These are phyloP conservation scores for Phylloscopus trochilus DNA, from an alignment of 2,113 vertebrate genomes.

Conservation along the genomic window DNA sequence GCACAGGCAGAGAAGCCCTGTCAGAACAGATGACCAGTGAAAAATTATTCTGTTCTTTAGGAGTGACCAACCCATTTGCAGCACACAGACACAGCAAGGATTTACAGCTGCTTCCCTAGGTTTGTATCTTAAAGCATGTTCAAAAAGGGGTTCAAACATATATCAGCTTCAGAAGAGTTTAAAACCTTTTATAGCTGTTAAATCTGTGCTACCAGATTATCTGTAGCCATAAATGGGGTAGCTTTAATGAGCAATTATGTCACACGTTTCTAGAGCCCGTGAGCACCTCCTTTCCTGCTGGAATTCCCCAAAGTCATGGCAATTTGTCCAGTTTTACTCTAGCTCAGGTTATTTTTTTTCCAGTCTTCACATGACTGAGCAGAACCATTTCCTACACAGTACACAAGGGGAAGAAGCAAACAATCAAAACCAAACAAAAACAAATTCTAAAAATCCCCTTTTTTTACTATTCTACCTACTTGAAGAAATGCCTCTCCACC, in stretches of 20 bases:
- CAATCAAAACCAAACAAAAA: not conserved
- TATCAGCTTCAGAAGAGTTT: not conserved
- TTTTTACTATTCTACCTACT: not conserved
- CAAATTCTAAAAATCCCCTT: not conserved
- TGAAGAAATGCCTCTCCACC: not conserved
- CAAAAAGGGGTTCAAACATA: not conserved
- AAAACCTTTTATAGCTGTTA: not conserved
- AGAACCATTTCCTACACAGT: not conserved
- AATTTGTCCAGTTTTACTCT: not conserved
- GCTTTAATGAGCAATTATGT: not conserved
- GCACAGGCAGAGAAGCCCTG: not conserved
- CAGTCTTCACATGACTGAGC: constrained; percentile 1
- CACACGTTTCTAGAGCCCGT: not conserved
- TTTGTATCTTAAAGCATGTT: not conserved
- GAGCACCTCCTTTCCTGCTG: not conserved
- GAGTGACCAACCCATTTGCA: not conserved
- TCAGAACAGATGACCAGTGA: not conserved
- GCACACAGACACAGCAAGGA: not conserved
- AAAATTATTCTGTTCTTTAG: not conserved
- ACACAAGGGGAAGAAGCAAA: constrained; percentile 1
- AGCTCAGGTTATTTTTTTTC: not conserved
- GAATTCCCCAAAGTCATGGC: not conserved
- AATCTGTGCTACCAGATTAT: not conserved
- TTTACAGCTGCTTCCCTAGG: not conserved
- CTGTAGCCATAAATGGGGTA: not conserved